Conservation (phyloP, 2,113 vertebrate species). For the Scatophagus argus region DNA sequence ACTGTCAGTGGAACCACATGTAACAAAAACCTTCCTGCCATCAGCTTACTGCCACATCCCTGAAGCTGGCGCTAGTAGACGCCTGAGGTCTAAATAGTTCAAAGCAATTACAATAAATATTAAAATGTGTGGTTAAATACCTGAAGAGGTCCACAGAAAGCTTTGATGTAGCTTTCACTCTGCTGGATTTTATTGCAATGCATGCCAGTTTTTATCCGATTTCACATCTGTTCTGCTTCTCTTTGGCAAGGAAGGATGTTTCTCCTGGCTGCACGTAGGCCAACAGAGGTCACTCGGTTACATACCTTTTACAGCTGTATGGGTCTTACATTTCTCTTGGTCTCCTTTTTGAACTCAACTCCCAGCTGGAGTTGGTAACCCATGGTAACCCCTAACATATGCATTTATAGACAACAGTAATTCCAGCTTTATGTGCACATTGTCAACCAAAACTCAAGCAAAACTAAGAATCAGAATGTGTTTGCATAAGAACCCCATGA, state of each 20-base stretch:
- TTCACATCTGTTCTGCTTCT: not conserved
- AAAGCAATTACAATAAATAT: not conserved
- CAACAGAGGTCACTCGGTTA: not conserved
- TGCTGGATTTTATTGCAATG: not conserved
- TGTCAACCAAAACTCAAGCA: too few relatives aligned
- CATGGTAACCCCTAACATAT: not conserved
- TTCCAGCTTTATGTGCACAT: not conserved
- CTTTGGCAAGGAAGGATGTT: too few relatives aligned
- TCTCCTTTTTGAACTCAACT: not conserved
- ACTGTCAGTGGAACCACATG: not conserved
- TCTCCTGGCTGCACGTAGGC: not conserved
- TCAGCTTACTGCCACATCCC: not conserved
- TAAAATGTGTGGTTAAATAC: not conserved
- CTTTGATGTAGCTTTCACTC: not conserved
- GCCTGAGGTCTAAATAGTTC: too few relatives aligned
- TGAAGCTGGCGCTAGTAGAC: not conserved
- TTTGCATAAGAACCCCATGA: not conserved
- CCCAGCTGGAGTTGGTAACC: not conserved
- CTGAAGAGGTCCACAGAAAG: not conserved
- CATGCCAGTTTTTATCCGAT: too few relatives aligned
- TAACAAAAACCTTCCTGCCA: not conserved
- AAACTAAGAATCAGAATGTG: too few relatives aligned
- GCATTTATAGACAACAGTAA: not conserved
- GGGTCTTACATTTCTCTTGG: not conserved
- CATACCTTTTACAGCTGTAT: not conserved